Evolutionary conservation across 2,888 invertebrate species (phyloP).

Genomic region (Drosophila ochracea): DNA sequence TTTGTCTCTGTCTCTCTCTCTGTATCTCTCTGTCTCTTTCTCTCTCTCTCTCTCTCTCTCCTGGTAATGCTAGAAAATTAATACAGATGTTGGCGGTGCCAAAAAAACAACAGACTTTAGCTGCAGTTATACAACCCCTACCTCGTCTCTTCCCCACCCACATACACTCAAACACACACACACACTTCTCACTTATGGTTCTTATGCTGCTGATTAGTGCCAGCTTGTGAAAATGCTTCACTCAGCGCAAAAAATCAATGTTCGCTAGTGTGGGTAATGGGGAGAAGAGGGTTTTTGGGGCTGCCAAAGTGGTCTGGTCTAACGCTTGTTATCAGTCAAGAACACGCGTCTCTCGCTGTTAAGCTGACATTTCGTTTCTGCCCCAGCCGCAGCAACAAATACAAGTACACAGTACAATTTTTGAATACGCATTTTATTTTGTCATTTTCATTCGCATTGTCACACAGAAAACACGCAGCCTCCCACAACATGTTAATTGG

Average conservation of each 20-base stretch:
- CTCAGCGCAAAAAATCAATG: constrained; percentile 40
- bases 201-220: constrained; percentile 51
- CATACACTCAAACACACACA: not conserved
- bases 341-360: constrained; percentile 29
- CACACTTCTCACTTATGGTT: not conserved
- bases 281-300: not conserved
- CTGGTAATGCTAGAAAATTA: constrained; percentile 58
- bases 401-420: not conserved
- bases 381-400: constrained; percentile 1
- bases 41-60: not conserved
- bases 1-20: not conserved
- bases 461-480: constrained; percentile 33
- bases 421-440: constrained; percentile 1
- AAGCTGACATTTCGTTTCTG: constrained; percentile 21
- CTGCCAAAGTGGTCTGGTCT: constrained; percentile 5
- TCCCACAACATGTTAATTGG: constrained; percentile 5
- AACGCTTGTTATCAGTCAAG: constrained; percentile 55
- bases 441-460: constrained; percentile 32
- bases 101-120: constrained; percentile 9
- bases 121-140: not conserved
- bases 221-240: constrained; percentile 30
- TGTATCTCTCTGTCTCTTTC: not conserved
- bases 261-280: not conserved
- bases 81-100: constrained; percentile 38
- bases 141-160: not conserved